Percentiles rank a stretch among this genome's conserved stretches.
Evolutionary conservation across 1,140 invertebrate genomes (phyloP).

Genomic region (Leptestheria dahalacensis): DNA sequence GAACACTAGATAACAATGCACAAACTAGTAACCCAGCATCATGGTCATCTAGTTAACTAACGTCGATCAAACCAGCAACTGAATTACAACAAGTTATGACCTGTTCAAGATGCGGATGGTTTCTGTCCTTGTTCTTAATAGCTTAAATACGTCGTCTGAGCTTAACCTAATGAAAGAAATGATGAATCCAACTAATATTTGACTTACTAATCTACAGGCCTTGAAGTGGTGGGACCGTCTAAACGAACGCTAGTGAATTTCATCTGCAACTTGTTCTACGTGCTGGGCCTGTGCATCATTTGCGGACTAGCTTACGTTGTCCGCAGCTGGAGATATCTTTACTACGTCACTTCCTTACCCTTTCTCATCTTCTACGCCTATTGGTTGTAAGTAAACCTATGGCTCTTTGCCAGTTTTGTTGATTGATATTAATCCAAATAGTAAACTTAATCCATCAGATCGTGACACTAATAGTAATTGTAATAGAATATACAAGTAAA

Average conservation of each 20-base stretch:
- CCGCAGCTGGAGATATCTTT: constrained; percentile 19
- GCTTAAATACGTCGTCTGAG: background rate
- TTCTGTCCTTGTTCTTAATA: background rate
- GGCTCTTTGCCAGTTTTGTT: background rate
- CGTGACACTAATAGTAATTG: no score
- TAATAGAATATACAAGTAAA: no score
- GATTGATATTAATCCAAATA: no score
- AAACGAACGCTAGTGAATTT: constrained; percentile 22
- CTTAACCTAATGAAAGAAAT: background rate
- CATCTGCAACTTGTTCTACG: constrained; percentile 21
- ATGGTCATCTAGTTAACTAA: no score
- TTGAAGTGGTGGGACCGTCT: constrained; percentile 21
- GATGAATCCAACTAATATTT: no score
- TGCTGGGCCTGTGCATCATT: constrained; percentile 18
- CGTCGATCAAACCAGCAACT: no score
- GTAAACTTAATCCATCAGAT: no score
- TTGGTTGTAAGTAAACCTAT: constrained; percentile 7
- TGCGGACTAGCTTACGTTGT: constrained; percentile 21
- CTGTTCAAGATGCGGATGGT: no score
- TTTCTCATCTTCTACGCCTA: constrained; percentile 18
- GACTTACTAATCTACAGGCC: constrained; percentile 1
- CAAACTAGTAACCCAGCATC: no score
- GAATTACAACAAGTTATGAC: no score
- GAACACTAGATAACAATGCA: no score
- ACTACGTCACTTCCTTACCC: constrained; percentile 21